Evolutionary conservation across 2,888 invertebrate species (phyloP).

Genomic region (Spialia ferax): DNA sequence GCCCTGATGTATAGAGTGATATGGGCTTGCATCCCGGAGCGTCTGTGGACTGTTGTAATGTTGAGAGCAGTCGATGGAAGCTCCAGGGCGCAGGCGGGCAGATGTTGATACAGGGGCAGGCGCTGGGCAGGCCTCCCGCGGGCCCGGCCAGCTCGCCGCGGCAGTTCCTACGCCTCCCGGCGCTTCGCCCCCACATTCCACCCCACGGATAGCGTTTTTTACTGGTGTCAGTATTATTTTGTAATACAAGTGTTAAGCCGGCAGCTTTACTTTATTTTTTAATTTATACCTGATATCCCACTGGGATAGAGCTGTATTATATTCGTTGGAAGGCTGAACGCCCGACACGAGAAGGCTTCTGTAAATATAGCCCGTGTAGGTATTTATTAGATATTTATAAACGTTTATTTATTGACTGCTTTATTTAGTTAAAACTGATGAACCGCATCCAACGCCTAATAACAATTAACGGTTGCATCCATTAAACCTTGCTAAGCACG

Average conservation of each 20-base stretch:
- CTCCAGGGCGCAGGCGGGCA: neutral
- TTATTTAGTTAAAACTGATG: slow-evolving; percentile 82
- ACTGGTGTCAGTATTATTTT: slow-evolving; percentile 86
- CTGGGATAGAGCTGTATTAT: slow-evolving; percentile 85
- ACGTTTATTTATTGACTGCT: slow-evolving; percentile 87
- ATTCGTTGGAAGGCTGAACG: slow-evolving; percentile 83
- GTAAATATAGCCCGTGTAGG: slow-evolving; percentile 86
- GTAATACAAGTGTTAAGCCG: slow-evolving; percentile 84
- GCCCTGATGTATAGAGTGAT: slow-evolving; percentile 31
- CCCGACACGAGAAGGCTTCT: slow-evolving; percentile 80
- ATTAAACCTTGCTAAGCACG: slow-evolving; percentile 82
- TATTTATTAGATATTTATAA: slow-evolving; percentile 88
- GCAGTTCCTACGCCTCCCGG: slow-evolving; percentile 68
- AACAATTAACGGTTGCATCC: slow-evolving; percentile 79
- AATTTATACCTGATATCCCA: slow-evolving; percentile 83
- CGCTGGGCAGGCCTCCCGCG: slow-evolving; percentile 49
- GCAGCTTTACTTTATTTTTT: slow-evolving; percentile 84
- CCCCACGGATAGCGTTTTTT: slow-evolving; percentile 78
- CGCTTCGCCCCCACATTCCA: slow-evolving; percentile 80
- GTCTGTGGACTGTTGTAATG: neutral
- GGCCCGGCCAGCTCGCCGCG: slow-evolving; percentile 43
- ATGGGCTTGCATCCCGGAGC: neutral
- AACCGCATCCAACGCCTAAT: slow-evolving; percentile 73
- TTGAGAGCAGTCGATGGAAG: slow-evolving; percentile 9
- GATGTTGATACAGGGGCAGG: slow-evolving; percentile 44